Base-by-base conservation (phyloP, 2,888 invertebrate species). In the Ormyrus thymus region DNA sequence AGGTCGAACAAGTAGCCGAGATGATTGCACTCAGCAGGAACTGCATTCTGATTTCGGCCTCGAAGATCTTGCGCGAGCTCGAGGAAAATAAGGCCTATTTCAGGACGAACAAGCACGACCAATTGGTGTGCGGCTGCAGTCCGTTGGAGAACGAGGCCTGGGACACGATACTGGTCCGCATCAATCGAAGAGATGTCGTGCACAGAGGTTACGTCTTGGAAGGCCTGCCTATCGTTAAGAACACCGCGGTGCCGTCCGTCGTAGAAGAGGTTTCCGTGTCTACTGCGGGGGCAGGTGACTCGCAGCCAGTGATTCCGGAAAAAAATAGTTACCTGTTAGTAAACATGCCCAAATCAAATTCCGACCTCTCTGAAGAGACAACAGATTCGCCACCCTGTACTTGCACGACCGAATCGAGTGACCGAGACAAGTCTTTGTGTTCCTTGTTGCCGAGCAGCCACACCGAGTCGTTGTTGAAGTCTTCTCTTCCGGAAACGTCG, bases 121-220 rank as follows among this genome's bases (percentile, higher is more conserved):
- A 8, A 6, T 13, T 73, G 10, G 59, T 59, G 1, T 76, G 80
- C 51, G 69, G 62, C 4, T 76, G 80, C 62, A 68, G 48, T 11
- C 1, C 55, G 8, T 48, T 7, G 7, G 66, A 65, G 81, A 91
- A 93, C 82, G 86, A 91, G 6, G 89, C 94, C 48, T 83, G 93
- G 68, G 86, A 91, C 81, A 88, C 94, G 29, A 86, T 94, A 10
- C 90, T 92, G 82, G 89, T 88, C 70, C 92, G 93, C 84, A 81
- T 93, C 1, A 87, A 90, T 65, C 91, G 91, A 29, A 90, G 91
- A 76, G 90, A 91, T 46, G 90, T 93, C 13, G 86, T 89, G 83
- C 92, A 94, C 84, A 90, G 93, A 85, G 95, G 94, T 8, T 94
- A 93, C 90, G 91, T 95, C 3, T 87, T 94, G 82, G 93, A 93